Percentiles rank a stretch among this genome's conserved stretches.
phyloP scores from a whole-genome alignment of 2,113 vertebrate species.

The Bothrops jararaca region DNA sequence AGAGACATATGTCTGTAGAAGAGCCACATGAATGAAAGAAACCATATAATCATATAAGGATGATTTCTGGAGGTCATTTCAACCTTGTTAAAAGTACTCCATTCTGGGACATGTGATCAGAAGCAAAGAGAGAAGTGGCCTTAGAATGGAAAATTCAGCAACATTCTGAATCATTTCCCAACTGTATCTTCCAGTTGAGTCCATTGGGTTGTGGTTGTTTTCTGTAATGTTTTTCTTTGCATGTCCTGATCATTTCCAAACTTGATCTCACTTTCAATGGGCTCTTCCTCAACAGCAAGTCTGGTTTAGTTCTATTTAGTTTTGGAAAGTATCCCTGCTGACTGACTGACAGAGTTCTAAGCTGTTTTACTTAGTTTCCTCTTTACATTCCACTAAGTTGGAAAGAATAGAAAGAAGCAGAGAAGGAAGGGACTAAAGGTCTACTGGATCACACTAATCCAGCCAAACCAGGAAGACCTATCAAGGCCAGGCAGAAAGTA shows the following conservation, averaged over 20 bases:
- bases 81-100: not conserved
- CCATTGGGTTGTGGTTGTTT: not conserved
- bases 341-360: not conserved
- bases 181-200: not conserved
- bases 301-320: not conserved
- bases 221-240: not conserved
- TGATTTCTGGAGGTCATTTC: not conserved
- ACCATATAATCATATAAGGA: not conserved
- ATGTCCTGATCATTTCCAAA: not conserved
- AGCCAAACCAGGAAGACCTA: not conserved
- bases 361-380: not conserved
- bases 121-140: not conserved
- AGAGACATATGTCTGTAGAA: not conserved
- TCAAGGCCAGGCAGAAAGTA: not conserved
- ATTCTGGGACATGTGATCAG: not conserved
- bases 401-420: not conserved
- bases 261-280: not conserved
- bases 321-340: not conserved
- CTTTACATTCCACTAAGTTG: not conserved
- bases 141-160: not conserved
- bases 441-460: not conserved
- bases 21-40: not conserved
- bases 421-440: not conserved
- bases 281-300: not conserved
- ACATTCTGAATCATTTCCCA: not conserved